Percentiles rank a stretch among this genome's conserved stretches.
These are phyloP conservation scores for Nyleta sp. DNA, from an alignment of 2,888 invertebrate species.

Conservation along the genomic window DNA sequence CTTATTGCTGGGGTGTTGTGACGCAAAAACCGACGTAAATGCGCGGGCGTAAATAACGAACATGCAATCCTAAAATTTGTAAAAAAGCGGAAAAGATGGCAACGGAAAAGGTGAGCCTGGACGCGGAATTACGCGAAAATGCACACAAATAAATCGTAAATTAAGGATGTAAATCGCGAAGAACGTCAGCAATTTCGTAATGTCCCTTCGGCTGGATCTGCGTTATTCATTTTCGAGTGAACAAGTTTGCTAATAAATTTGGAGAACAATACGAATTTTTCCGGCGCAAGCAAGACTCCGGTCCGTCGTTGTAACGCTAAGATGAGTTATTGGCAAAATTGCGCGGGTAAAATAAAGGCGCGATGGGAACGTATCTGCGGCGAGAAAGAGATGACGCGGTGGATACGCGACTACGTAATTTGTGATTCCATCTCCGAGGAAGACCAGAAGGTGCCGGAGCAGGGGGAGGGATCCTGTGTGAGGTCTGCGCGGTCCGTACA, in stretches of 20 bases:
- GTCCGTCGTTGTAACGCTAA: constrained; percentile 42
- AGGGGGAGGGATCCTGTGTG: constrained; percentile 65
- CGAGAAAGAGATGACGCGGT: constrained; percentile 68
- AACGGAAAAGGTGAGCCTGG: neutral
- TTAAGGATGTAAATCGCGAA: constrained; percentile 39
- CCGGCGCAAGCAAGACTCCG: constrained; percentile 31
- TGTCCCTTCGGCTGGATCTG: constrained; percentile 35
- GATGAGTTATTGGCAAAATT: constrained; percentile 70
- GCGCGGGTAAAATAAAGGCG: constrained; percentile 67
- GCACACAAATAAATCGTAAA: constrained; percentile 4
- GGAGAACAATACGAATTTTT: constrained; percentile 57
- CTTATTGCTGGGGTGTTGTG: constrained; percentile 58
- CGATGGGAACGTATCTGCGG: constrained; percentile 52
- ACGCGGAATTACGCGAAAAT: neutral
- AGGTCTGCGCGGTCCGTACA: constrained; percentile 68
- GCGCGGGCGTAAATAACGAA: constrained; percentile 33
- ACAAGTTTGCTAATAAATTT: constrained; percentile 59
- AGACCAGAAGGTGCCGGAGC: constrained; percentile 61
- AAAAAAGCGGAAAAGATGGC: neutral
- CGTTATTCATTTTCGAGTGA: constrained; percentile 58
- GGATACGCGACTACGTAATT: constrained; percentile 71
- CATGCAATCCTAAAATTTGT: constrained; percentile 21
- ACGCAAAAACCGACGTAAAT: constrained; percentile 41
- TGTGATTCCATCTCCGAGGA: constrained; percentile 68
- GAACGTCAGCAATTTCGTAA: constrained; percentile 46